Evolutionary conservation across 2,113 vertebrate species (phyloP).

Genomic region (Chionis minor): DNA sequence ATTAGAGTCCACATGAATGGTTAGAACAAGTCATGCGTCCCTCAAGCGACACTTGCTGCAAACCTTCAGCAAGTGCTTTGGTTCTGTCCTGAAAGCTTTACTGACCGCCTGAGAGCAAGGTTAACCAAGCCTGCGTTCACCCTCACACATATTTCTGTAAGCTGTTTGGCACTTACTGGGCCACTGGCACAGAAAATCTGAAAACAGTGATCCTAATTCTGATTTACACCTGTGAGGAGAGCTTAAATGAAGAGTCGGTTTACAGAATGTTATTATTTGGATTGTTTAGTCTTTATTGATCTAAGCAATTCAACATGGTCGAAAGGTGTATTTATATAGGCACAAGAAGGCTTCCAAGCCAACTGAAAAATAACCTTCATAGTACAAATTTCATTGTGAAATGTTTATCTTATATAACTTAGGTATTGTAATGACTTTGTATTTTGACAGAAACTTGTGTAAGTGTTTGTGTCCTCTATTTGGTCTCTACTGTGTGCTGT

Average conservation of each 20-base stretch:
- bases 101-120: neutral
- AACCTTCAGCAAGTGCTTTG: neutral
- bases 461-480: neutral
- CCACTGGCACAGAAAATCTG: neutral
- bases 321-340: neutral
- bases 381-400: neutral
- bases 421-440: neutral
- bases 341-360: neutral
- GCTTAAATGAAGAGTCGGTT: neutral
- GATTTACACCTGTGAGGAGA: neutral
- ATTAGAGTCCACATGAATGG: neutral
- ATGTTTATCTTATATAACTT: neutral
- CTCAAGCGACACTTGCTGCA: neutral
- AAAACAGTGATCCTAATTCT: neutral
- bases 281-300: neutral
- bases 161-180: neutral
- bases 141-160: neutral
- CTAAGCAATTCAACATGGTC: neutral
- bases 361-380: neutral
- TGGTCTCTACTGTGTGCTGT: neutral
- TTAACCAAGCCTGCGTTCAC: neutral
- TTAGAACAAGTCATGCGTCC: neutral
- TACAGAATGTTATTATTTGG: neutral
- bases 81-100: neutral
- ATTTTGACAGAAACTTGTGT: neutral